Conservation (phyloP, 1,140 invertebrate species). For the Microvelia longipes region DNA sequence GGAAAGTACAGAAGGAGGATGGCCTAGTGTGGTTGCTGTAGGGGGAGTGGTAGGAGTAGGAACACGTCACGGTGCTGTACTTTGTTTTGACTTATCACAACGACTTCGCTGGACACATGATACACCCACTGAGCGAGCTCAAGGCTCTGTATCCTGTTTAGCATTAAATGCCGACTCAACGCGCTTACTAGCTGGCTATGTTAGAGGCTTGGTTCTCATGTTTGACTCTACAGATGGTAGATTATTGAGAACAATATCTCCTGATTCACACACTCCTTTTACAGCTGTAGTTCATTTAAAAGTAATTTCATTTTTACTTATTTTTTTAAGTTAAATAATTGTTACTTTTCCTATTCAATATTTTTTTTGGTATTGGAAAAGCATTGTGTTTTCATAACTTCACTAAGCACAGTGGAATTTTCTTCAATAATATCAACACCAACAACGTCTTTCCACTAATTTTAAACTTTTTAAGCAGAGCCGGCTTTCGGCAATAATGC, state of each 20-base stretch:
- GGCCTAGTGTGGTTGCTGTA: constrained; percentile 44
- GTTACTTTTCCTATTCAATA: neutral
- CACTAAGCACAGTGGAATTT: no score
- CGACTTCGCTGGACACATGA: constrained; percentile 25
- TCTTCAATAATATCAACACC: no score
- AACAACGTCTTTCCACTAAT: no score
- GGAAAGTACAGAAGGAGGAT: constrained; percentile 1
- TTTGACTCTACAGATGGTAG: constrained; percentile 62
- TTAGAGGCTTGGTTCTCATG: constrained; percentile 72
- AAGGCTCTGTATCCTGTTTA: constrained; percentile 58
- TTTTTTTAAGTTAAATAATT: no score
- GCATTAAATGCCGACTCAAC: constrained; percentile 71
- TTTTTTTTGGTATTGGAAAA: constrained; percentile 11
- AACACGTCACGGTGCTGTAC: constrained; percentile 78
- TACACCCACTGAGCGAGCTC: constrained; percentile 30
- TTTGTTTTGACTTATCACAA: constrained; percentile 75
- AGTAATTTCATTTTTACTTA: no score
- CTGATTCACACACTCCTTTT: constrained; percentile 16
- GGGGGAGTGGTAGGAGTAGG: constrained; percentile 70
- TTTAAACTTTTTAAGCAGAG: no score
- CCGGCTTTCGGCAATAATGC: no score
- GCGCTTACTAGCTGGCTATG: constrained; percentile 69
- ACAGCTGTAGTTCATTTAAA: constrained; percentile 40
- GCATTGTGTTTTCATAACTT: no score
- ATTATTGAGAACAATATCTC: constrained; percentile 57